A percentile compares a stretch with the other conserved stretches of the same genome.
These are phyloP conservation scores for Dysmachus trigonus DNA, from an alignment of 2,888 invertebrate species.

Conservation along the genomic window DNA sequence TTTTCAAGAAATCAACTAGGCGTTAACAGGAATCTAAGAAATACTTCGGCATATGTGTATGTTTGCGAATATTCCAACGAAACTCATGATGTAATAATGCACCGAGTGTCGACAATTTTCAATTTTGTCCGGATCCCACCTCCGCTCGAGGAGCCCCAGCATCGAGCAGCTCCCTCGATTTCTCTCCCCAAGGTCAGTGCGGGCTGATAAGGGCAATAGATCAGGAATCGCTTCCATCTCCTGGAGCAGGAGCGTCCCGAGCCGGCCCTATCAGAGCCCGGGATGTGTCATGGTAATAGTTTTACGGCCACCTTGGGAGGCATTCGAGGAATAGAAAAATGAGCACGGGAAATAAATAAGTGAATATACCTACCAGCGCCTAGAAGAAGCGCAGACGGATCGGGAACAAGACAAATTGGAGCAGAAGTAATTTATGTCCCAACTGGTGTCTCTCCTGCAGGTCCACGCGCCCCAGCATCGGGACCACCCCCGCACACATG, in stretches of 20 bases:
- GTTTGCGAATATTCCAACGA: neutral
- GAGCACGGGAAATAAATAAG: conserved; percentile 43
- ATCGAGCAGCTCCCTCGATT: neutral
- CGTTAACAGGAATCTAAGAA: too few relatives aligned
- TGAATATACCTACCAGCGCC: conserved; percentile 3
- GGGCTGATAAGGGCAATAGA: neutral
- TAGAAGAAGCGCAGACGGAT: conserved; percentile 27
- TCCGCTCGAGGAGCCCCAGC: neutral
- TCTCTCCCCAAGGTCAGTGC: neutral
- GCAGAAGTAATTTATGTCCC: conserved; percentile 36
- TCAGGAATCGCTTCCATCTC: neutral
- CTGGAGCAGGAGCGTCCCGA: neutral
- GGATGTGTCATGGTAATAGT: conserved; percentile 47
- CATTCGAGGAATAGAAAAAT: conserved; percentile 41
- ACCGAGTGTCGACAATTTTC: neutral
- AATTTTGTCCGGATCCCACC: neutral
- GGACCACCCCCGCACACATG: neutral
- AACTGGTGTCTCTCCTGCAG: conserved; percentile 28
- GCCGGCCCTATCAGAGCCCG: neutral
- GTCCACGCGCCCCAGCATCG: neutral
- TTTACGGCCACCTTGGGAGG: conserved; percentile 47
- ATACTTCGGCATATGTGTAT: too few relatives aligned
- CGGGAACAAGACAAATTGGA: conserved; percentile 43
- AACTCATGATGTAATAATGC: neutral
- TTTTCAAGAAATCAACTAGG: too few relatives aligned